Evolutionary conservation across 2,113 vertebrate species (phyloP), one percentile per base, ranked within the genome.

Genomic region (Lethenteron reissneri): DNA sequence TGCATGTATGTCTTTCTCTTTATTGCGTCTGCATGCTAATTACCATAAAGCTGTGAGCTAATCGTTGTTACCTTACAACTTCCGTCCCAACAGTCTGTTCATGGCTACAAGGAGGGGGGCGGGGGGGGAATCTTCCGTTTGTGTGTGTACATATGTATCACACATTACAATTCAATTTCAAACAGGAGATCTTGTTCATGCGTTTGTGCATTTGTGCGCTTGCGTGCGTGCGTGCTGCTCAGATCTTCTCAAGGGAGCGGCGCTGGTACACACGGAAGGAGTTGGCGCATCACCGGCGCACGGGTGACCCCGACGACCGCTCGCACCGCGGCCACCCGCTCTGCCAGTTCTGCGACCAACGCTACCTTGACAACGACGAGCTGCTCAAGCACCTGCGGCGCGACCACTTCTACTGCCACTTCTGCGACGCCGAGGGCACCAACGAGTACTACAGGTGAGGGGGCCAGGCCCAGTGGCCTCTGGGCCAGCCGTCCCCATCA

Each of bases 401-500:
- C 8, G 91, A 99, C 74, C 94, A 99, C 78, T 99, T 90, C 73
- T 99, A 95, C 78, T 99, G 94, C 74, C 94, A 99, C 76, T 99
- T 99, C 78, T 99, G 94, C 58, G 94, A 99, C 12, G 84, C 91
- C 0, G 94, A 99, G 0, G 92, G 94, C 9, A 90, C 91, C 57
- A 92, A 97, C 79, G 94, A 99, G 75, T 99, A 99, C 77, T 99
- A 99, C 79, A 86, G 89, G 88, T 90, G 41, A 19, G 78, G 73
- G 17, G 8, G 2, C 11, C 25, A 0, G 1, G 56, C 57, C 19
- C 12, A 70, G 41, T 41, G 41, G 41, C 41, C 41, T 41, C 41
- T 41, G 41, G 41, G 41, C 41, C 41, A 41, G 41, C 41, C 5
- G 41, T 1, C 41, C 41, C 41, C 41, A 41, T 41, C 41, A 41